Evolutionary conservation across 1,140 invertebrate genomes (phyloP), one percentile per base, ranked within the genome.

Genomic region (Sycophila sp.): DNA sequence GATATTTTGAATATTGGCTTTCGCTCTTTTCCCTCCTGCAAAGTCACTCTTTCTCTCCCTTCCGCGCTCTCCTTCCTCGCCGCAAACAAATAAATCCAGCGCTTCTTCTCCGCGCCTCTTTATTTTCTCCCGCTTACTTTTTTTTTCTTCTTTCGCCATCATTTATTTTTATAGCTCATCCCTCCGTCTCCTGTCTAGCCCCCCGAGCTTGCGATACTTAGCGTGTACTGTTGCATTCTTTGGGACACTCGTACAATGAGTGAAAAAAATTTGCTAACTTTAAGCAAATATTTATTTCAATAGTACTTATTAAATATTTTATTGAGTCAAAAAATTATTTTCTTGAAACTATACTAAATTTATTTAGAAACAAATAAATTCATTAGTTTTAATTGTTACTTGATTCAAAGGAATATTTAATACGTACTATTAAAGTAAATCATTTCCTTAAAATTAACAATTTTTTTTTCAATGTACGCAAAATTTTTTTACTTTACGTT

Each of bases 1-100:
- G 75, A 77, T 79, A 79, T 75, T 80, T 81, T 58, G 77, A 78
- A 80, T 83, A 84, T 83, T 80, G 75, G 77, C 74, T 75, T 32
- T 19, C 34, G 40, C 66, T 30, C 72, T 73, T 51, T 45, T 17
- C 34, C 40, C 28, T n/a, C n/a, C 51, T 74, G 59, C 26, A 26
- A 69, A 62, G n/a, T 11, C 3, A 3, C 17, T 53, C 15, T n/a
- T n/a, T 3, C 15, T 38, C 60, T 55, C 17, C 36, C 13, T 36
- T 13, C 56, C 42, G 58, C 34, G 45, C n/a, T 11, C 51, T 26
- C 51, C 10, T 15, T 40, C 56, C 17, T 19, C 2, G 40, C 40
- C 59, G 34, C 59, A 62, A 62, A 62, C 59, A 55, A 62, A 69
- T 53, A 51, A 49, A 58, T 71, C 22, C 19, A 28, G 24, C 36